These are phyloP conservation scores for Psammodynastes pulverulentus DNA, from an alignment of 2,113 vertebrate species.

Conservation along the genomic window DNA sequence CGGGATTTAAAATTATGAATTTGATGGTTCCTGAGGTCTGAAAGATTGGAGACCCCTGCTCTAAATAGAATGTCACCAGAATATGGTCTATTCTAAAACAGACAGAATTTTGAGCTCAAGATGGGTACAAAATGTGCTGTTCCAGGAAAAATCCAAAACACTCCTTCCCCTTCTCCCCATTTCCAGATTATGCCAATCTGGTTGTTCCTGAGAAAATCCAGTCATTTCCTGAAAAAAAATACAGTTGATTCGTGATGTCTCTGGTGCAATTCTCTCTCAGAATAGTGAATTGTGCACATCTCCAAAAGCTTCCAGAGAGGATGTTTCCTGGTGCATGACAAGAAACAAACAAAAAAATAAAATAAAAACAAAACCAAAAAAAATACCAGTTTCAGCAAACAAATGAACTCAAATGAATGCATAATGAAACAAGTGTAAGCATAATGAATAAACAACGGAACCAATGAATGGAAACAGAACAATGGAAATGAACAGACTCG, in stretches of 20 bases:
- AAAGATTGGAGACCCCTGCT: no score
- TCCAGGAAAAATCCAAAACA: neutral
- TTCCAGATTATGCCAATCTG: neutral
- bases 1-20: no score
- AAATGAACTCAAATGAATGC: neutral
- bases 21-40: no score
- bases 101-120: neutral
- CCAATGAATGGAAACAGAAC: neutral
- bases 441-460: neutral
- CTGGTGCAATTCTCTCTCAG: neutral
- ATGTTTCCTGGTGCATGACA: neutral
- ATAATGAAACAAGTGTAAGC: neutral
- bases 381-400: neutral
- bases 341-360: neutral
- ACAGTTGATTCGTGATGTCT: neutral
- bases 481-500: neutral
- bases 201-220: neutral
- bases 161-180: neutral
- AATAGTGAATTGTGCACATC: neutral
- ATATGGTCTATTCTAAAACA: neutral
- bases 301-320: neutral
- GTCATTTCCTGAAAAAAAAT: neutral
- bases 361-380: neutral
- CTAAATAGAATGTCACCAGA: neutral
- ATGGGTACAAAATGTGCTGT: neutral